Evolutionary conservation across 2,888 invertebrate species (phyloP).

Genomic region (Brachylomia viminalis): DNA sequence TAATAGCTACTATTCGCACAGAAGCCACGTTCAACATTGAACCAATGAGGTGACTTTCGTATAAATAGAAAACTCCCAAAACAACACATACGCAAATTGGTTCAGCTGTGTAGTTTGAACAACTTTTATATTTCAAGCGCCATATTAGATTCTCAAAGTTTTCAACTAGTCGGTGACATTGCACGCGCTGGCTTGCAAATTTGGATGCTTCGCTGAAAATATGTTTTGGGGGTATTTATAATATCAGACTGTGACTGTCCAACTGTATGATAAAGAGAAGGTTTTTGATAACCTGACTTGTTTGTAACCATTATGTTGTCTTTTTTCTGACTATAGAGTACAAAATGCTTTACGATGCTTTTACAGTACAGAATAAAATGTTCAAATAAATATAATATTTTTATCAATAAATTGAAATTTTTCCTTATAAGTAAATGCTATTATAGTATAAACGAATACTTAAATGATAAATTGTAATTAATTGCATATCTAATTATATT

Average conservation of each 20-base stretch:
- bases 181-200: slow-evolving; percentile 26
- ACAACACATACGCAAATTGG: slow-evolving; percentile 55
- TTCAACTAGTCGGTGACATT: slow-evolving; percentile 57
- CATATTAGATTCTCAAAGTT: slow-evolving; percentile 64
- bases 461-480: too few relatives aligned
- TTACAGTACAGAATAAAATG: too few relatives aligned
- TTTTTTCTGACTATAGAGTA: neutral
- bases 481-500: too few relatives aligned
- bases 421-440: too few relatives aligned
- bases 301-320: neutral
- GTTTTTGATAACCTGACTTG: neutral
- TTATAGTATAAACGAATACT: too few relatives aligned
- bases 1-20: neutral
- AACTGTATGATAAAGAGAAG: too few relatives aligned
- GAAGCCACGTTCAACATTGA: slow-evolving; percentile 5
- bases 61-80: slow-evolving; percentile 30
- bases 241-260: neutral
- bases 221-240: slow-evolving; percentile 26
- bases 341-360: neutral
- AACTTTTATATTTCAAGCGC: slow-evolving; percentile 63
- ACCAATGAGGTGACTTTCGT: slow-evolving; percentile 17
- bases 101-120: slow-evolving; percentile 47
- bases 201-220: slow-evolving; percentile 26
- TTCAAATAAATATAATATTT: too few relatives aligned
- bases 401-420: too few relatives aligned